Percentiles rank a stretch among this genome's conserved stretches.
Evolutionary conservation across 2,888 invertebrate species (phyloP).

Genomic region (Andricus curvator): DNA sequence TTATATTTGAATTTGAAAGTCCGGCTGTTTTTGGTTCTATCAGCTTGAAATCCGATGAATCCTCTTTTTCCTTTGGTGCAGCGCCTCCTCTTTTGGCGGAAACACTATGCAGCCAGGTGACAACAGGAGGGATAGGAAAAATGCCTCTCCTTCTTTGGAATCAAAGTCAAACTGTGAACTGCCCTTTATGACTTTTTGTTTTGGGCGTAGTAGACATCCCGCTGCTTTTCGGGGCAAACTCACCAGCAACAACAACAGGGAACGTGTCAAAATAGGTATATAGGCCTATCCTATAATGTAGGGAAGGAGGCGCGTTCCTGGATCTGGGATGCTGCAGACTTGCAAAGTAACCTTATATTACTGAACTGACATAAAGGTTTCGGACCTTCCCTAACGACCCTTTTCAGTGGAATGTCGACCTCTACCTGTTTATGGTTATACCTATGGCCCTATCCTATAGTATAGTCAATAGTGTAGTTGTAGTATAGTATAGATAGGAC

Average conservation of each 20-base stretch:
- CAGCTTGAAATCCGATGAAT: not conserved
- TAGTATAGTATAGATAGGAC: too few relatives aligned
- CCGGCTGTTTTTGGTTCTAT: conserved; percentile 11
- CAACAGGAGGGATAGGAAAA: conserved; percentile 31
- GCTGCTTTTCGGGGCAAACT: conserved; percentile 71
- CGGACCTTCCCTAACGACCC: conserved; percentile 53
- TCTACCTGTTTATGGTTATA: conserved; percentile 46
- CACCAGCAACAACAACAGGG: conserved; percentile 71
- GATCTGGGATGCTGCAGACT: conserved; percentile 51
- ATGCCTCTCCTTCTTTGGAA: conserved; percentile 27
- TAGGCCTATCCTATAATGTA: not conserved
- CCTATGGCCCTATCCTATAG: not conserved
- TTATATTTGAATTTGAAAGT: not conserved
- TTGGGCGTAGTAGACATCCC: conserved; percentile 72
- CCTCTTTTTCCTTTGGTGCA: not conserved
- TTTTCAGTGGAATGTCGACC: conserved; percentile 51
- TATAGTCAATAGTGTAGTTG: too few relatives aligned
- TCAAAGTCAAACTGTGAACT: conserved; percentile 8
- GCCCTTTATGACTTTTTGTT: conserved; percentile 56
- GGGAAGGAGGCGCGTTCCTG: conserved; percentile 46
- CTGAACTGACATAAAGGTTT: conserved; percentile 48
- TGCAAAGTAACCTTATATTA: conserved; percentile 50
- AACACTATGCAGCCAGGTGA: conserved; percentile 15
- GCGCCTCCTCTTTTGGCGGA: conserved; percentile 16
- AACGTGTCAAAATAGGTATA: conserved; percentile 75